Percentiles rank a stretch among this genome's conserved stretches.
These are phyloP conservation scores for Pampus argenteus DNA, from an alignment of 2,797 vertebrate species.

Conservation along the genomic window DNA sequence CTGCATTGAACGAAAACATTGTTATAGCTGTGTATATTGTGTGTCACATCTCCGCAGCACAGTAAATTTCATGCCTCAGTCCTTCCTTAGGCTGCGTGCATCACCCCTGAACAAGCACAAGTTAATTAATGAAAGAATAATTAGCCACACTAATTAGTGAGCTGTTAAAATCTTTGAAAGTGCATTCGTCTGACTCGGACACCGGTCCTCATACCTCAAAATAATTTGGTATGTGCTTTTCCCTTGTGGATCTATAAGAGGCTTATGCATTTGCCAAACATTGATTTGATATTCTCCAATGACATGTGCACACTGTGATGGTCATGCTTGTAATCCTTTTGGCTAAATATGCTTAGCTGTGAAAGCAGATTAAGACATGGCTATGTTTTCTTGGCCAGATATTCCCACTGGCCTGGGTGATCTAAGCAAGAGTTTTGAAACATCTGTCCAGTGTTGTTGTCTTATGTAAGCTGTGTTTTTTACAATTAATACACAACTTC, in stretches of 20 bases:
- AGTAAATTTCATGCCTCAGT: conserved; percentile 44
- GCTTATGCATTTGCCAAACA: conserved; percentile 75
- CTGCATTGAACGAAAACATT: not conserved
- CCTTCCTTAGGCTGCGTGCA: conserved; percentile 45
- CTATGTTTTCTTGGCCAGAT: conserved; percentile 78
- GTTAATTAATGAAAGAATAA: conserved; percentile 65
- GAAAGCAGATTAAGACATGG: conserved; percentile 84
- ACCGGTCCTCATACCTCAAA: conserved; percentile 61
- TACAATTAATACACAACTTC: not conserved
- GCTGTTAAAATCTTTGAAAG: conserved; percentile 64
- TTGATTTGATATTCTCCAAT: conserved; percentile 80
- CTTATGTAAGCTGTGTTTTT: conserved; percentile 21
- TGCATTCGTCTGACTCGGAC: conserved; percentile 50
- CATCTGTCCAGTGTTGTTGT: conserved; percentile 70
- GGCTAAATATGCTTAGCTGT: conserved; percentile 83
- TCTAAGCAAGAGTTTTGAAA: conserved; percentile 67
- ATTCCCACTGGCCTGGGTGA: conserved; percentile 71
- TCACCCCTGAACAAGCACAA: conserved; percentile 55
- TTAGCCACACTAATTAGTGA: conserved; percentile 66
- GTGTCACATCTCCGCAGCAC: conserved; percentile 14
- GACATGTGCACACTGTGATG: conserved; percentile 77
- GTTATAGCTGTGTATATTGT: conserved; percentile 1
- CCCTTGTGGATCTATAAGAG: conserved; percentile 73
- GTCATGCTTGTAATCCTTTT: conserved; percentile 86
- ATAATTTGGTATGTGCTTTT: conserved; percentile 66